Evolutionary conservation across 2,797 vertebrate species (phyloP), one percentile per base, ranked within the genome.

Genomic region (Dipus sagitta): DNA sequence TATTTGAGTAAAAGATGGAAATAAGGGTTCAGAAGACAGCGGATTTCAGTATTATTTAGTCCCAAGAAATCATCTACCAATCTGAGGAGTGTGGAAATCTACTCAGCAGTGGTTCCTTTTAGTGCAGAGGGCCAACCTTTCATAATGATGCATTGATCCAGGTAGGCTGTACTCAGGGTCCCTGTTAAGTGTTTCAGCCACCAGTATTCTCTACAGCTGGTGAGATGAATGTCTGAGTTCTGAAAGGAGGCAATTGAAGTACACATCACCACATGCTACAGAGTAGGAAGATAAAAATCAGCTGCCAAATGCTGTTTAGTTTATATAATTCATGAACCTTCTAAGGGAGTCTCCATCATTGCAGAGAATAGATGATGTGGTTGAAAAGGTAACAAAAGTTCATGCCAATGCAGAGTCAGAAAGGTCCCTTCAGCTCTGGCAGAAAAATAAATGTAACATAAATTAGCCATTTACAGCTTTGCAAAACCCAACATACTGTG

Each of bases 361-460:
- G 7, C 34, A n/a, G 18, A 92, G n/a, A 84, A 82, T 64, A 91
- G 89, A 86, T 12, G 52, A 72, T 87, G 18, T 60, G 28, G 38
- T 18, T 79, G 38, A 88, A 94, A 92, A 94, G 12, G 85, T 79
- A 54, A 65, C 93, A 82, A 90, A 94, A 89, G 70, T 96, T 92
- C 88, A 76, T 71, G 6, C 76, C 78, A 91, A 89, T 80, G 74
- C 52, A 88, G 70, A 88, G 70, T 92, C 77, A 93, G 62, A 84
- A 79, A 80, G 34, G 83, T 90, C 24, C 38, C 67, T 79, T 94
- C 78, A 81, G 71, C 68, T 38, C 26, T 76, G 86, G 79, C 65
- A 96, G 76, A 82, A 96, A 94, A 95, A 96, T 58, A 95, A 96
- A 86, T 74, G 71, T 91, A 93, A 94, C 96, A 94, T 90, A 86